Evolutionary conservation across 2,888 invertebrate species (phyloP), one percentile per base, ranked within the genome.

Genomic region (Napeogenes sylphis): DNA sequence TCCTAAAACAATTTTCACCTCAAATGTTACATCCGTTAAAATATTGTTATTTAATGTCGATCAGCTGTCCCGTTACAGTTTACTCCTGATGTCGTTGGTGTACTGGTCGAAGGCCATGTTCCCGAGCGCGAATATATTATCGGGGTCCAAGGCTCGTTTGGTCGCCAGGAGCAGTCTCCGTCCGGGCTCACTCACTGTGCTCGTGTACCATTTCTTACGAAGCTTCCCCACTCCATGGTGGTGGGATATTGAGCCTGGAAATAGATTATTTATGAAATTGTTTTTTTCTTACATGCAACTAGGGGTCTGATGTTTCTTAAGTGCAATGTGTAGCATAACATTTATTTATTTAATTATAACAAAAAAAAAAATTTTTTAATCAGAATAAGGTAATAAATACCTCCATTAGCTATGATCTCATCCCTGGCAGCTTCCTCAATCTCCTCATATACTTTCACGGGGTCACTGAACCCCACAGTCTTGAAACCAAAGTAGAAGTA

Each of bases 181-280:
- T 0, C 98, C 98, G 0, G 95, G 92, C 30, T 93, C 91, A 8
- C 98, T 97, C 2, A 99, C 95, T 0, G 97, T 96, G 61, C 93
- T 90, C 4, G 93, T 90, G 81, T 99, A 95, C 96, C 98, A 99
- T 74, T 94, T 94, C 71, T 95, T 95, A 21, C 99, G 92, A 63
- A 96, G 91, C 84, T 99, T 99, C 0, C 99, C 99, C 13, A 99
- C 95, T 0, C 99, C 99, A 81, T 99, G 99, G 83, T 99, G 99
- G 86, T 99, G 99, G 0, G 98, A 98, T 72, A 99, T 92, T 70
- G 97, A 98, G 30, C 93, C 93, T 91, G 79, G 14, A 70, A 73
- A 60, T 33, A 5, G 42, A 56, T 3, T 47, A n/a, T 6, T 47
- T 47, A 12, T 46, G 4, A 14, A n/a, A 14, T 47, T 47, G 14